phyloP scores from a whole-genome alignment of 2,888 invertebrate genomes.

The Cheilosia variabilis region DNA sequence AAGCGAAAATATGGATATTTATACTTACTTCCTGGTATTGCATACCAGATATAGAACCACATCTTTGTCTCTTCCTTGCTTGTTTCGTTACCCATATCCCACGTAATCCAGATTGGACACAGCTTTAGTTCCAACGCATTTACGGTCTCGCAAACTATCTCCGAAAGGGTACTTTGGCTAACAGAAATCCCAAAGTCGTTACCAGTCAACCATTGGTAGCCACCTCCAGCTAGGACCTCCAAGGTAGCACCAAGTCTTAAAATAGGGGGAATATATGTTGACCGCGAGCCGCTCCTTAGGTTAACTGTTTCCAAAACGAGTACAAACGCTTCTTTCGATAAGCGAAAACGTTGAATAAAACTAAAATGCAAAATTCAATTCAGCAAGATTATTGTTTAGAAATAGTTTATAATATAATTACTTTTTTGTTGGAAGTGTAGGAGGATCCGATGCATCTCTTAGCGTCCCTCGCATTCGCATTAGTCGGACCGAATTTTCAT shows the following conservation, averaged over 20 bases:
- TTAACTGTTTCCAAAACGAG: background rate
- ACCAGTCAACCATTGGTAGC: constrained; percentile 4
- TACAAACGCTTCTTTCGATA: background rate
- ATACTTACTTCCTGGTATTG: background rate
- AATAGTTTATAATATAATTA: background rate
- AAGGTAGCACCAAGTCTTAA: constrained; percentile 3
- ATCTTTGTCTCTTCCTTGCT: background rate
- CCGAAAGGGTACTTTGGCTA: constrained; percentile 17
- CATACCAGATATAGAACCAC: background rate
- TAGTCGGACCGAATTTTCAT: constrained; percentile 4
- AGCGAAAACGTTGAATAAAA: constrained; percentile 2
- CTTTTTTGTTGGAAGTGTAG: constrained; percentile 7
- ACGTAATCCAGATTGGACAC: constrained; percentile 6
- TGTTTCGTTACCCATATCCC: constrained; percentile 7
- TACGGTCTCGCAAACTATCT: background rate
- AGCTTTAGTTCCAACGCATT: background rate
- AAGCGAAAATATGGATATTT: background rate
- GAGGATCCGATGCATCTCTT: constrained; percentile 5
- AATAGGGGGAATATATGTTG: background rate
- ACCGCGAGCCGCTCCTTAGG: constrained; percentile 5
- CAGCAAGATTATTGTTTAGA: background rate
- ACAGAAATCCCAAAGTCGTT: constrained; percentile 7
- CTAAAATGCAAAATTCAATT: background rate
- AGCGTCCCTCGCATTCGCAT: constrained; percentile 8
- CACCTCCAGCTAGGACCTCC: background rate